Percentiles rank a stretch among this genome's conserved stretches.
These are phyloP conservation scores for Caenorhabditis imperialis DNA, from an alignment of 2,888 invertebrate genomes.

Conservation along the genomic window DNA sequence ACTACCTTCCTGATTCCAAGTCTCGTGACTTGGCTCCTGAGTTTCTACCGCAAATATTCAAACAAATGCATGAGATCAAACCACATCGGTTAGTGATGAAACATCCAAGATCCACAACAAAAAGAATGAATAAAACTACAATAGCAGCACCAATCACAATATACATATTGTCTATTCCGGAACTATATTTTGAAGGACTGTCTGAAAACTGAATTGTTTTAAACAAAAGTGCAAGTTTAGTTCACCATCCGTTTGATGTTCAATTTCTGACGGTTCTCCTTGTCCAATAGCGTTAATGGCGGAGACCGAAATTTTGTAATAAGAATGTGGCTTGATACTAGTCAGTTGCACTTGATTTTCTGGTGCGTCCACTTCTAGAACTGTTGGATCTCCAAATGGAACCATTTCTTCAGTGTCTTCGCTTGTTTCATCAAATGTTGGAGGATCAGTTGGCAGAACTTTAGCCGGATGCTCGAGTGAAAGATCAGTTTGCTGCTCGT, in stretches of 20 bases:
- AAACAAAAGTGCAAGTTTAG: background rate
- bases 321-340: conserved; percentile 85
- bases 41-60: conserved; percentile 66
- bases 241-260: conserved; percentile 80
- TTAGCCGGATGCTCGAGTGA: conserved; percentile 2
- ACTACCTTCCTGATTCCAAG: conserved; percentile 60
- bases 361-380: conserved; percentile 36
- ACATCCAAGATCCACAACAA: conserved; percentile 89
- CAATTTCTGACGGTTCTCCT: conserved; percentile 86
- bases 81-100: conserved; percentile 83
- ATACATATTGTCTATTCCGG: conserved; percentile 11
- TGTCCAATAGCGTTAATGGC: conserved; percentile 90
- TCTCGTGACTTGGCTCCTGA: conserved; percentile 48
- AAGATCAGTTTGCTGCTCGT: conserved; percentile 1
- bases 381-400: conserved; percentile 10
- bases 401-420: conserved; percentile 17
- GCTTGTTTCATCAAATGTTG: background rate
- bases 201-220: conserved; percentile 21
- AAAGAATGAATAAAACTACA: conserved; percentile 83
- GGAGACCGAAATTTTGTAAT: conserved; percentile 87
- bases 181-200: conserved; percentile 23
- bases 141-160: no score
- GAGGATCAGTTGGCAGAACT: conserved; percentile 26
- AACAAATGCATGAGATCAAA: conserved; percentile 78
- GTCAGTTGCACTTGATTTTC: conserved; percentile 54